Evolutionary conservation across 2,797 vertebrate genomes (phyloP), one percentile per base, ranked within the genome.

Genomic region (Austrolebias charrua): DNA sequence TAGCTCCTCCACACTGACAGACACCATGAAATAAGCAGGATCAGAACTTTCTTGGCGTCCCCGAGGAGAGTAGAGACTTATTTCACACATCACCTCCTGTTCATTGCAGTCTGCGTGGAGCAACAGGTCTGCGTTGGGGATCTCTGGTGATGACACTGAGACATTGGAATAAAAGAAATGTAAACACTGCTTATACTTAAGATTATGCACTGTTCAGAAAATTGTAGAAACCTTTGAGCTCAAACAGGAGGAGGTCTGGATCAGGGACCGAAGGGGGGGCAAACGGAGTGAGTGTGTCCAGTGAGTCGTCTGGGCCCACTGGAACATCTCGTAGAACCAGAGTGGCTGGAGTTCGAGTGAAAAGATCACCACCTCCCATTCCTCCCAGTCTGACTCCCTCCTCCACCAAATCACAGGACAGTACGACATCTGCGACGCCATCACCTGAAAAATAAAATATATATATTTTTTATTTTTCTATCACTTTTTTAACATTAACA

Each of bases 71-170:
- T 86, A 92, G 4, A 2, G 85, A 65, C 90, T 93, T 50, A 96
- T 86, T 75, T 96, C 94, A 18, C 95, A 95, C 69, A 69, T 81
- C 76, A 95, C 89, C 62, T 93, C 90, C 83, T 90, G 87, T 6
- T 92, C 93, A 0, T 90, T 90, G 79, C 94, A 95, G 69, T 95
- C 93, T 0, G 92, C 89, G 0, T 94, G 94, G 63, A 96, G 92
- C 79, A 96, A 58, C 62, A 87, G 74, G 0, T 92, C 87, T 0
- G 83, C 79, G 0, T 93, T 85, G 6, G 93, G 93, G 52, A 94
- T 91, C 75, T 90, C 78, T 1, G 91, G 80, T 0, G 74, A 85
- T 11, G 83, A 85, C 18, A 74, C 95, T 96, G 86, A 5, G 48
- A 50, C 35, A 63, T 48, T 67, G 18, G 29, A 42, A 69, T 8